A percentile compares a stretch with the other conserved stretches of the same genome.
These are phyloP conservation scores for Gobio gobio DNA, from an alignment of 2,113 vertebrate genomes.

Conservation along the genomic window DNA sequence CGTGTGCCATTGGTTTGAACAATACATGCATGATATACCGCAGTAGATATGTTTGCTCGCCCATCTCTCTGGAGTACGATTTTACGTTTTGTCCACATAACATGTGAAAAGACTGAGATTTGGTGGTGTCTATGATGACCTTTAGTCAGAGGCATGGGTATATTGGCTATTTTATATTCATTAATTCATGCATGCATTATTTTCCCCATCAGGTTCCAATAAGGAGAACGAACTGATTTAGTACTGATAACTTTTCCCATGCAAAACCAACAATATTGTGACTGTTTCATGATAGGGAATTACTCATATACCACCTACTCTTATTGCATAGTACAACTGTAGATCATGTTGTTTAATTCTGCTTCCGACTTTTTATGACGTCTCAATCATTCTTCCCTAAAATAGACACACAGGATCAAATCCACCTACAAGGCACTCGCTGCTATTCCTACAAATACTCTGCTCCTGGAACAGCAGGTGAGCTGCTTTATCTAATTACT, in stretches of 20 bases:
- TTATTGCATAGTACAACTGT: neutral
- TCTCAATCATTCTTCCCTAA: slow-evolving; percentile 55
- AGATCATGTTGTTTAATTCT: neutral
- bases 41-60: neutral
- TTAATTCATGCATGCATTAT: neutral
- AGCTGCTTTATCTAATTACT: slow-evolving; percentile 62
- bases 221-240: neutral
- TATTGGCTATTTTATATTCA: neutral
- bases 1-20: neutral
- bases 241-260: neutral
- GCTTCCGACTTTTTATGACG: slow-evolving; percentile 34
- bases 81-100: neutral
- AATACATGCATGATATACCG: neutral
- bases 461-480: slow-evolving; percentile 97
- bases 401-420: slow-evolving; percentile 90
- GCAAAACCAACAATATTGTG: neutral
- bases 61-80: neutral
- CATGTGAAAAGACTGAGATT: neutral
- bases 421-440: slow-evolving; percentile 93
- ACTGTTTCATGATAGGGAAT: neutral
- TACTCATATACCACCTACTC: neutral
- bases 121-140: neutral
- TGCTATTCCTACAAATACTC: slow-evolving; percentile 95
- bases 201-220: neutral
- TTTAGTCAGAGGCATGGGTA: neutral